Percentiles rank a stretch among this genome's conserved stretches.
phyloP scores from a whole-genome alignment of 2,888 invertebrate genomes.

The Piscicola geometra region DNA sequence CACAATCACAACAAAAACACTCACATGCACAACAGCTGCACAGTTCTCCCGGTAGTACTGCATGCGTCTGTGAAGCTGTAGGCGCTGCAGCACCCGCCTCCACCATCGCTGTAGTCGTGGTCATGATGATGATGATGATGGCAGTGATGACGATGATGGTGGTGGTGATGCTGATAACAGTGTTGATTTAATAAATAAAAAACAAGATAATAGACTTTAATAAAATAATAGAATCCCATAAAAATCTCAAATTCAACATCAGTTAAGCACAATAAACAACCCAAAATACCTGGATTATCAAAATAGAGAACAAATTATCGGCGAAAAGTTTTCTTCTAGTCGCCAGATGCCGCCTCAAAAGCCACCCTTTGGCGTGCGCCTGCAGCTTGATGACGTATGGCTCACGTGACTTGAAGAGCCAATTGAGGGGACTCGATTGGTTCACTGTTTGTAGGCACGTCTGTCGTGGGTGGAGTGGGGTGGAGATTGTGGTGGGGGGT shows the following conservation, averaged over 20 bases:
- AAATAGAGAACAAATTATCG: constrained; percentile 49
- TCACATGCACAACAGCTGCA: not conserved
- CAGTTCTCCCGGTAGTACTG: not conserved
- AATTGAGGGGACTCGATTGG: constrained; percentile 50
- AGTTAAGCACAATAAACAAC: too few species aligned
- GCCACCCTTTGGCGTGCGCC: constrained; percentile 63
- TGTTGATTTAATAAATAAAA: not conserved
- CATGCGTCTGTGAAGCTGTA: not conserved
- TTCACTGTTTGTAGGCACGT: constrained; percentile 50
- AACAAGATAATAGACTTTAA: not conserved
- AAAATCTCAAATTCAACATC: not conserved
- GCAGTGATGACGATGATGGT: not conserved
- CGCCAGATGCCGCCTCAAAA: constrained; percentile 56
- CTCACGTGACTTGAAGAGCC: constrained; percentile 52
- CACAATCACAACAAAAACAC: not conserved
- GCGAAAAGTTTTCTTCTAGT: constrained; percentile 46
- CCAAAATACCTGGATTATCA: constrained; percentile 53
- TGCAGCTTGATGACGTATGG: constrained; percentile 61
- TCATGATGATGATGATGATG: not conserved
- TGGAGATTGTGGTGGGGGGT: not conserved
- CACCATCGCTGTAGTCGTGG: constrained; percentile 15
- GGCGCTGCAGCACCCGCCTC: not conserved
- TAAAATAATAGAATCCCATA: not conserved
- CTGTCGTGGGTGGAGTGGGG: constrained; percentile 44
- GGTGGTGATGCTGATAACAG: not conserved